Conservation (phyloP, 1,140 invertebrate genomes). For the Caenorhabditis briggsae region DNA sequence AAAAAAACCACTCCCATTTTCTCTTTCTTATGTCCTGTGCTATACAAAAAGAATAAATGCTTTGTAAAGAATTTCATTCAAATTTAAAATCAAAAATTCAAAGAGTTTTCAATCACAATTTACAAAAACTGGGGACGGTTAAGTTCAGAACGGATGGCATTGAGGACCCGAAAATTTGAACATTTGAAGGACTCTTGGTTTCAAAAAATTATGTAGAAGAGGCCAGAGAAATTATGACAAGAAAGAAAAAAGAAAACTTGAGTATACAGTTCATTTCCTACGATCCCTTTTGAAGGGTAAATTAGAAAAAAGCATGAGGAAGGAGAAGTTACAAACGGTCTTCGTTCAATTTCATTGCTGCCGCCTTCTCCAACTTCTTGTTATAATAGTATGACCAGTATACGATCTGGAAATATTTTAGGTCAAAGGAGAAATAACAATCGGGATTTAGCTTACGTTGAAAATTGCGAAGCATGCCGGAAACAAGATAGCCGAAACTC, state of each 20-base stretch:
- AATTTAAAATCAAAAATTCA: too few relatives aligned
- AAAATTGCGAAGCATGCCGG: conserved; percentile 70
- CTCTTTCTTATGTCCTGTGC: background rate
- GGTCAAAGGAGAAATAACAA: background rate
- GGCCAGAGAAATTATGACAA: background rate
- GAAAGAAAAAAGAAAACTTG: conserved; percentile 13
- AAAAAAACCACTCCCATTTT: background rate
- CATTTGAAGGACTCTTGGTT: conserved; percentile 39
- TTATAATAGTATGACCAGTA: conserved; percentile 69
- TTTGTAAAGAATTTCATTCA: background rate
- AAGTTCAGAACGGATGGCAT: background rate
- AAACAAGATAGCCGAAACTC: conserved; percentile 70
- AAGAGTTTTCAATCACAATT: conserved; percentile 32
- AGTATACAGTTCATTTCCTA: conserved; percentile 21
- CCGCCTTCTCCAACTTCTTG: conserved; percentile 48
- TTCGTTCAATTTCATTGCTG: conserved; percentile 46
- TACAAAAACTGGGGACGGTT: conserved; percentile 33
- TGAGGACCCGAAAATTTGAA: conserved; percentile 18
- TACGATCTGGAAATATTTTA: conserved; percentile 61
- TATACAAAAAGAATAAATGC: background rate
- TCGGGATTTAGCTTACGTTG: conserved; percentile 58
- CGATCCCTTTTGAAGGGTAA: conserved; percentile 32
- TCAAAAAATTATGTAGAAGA: background rate
- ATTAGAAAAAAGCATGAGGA: background rate
- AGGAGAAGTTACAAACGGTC: background rate